These are phyloP conservation scores for Hippasteria phrygiana DNA, from an alignment of 53 echinoderm and acorn worm genomes.

Conservation along the genomic window DNA sequence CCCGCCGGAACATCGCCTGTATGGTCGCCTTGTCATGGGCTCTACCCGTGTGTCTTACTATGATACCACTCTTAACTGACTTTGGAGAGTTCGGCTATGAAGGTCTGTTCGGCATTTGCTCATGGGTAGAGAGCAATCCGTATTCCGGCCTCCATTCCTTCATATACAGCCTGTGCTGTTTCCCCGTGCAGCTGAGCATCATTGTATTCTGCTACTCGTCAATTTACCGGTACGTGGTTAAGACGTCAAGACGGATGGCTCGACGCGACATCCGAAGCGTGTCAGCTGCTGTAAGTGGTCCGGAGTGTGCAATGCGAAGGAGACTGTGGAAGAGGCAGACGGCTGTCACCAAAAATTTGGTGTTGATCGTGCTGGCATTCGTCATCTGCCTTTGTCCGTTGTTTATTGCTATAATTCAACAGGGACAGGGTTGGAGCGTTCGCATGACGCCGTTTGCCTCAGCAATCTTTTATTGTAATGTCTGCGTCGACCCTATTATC, in stretches of 20 bases:
- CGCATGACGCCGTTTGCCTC: not conserved
- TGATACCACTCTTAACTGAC: slow-evolving; percentile 4
- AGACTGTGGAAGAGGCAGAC: slow-evolving; percentile 9
- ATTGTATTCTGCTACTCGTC: slow-evolving; percentile 5
- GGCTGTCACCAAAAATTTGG: slow-evolving; percentile 2
- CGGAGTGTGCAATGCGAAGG: not conserved
- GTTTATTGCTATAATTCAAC: not conserved
- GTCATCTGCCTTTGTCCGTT: not conserved
- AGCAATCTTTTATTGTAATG: not conserved
- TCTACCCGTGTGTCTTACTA: not conserved
- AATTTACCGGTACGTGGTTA: slow-evolving; percentile 12
- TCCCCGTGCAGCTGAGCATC: not conserved
- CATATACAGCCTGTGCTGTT: not conserved
- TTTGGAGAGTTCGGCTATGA: slow-evolving; percentile 20
- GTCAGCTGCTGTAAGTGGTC: not conserved
- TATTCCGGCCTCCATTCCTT: not conserved
- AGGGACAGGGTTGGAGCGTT: not conserved
- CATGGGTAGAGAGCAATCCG: not conserved
- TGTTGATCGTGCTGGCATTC: slow-evolving; percentile 7
- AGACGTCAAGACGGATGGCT: not conserved
- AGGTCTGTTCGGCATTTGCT: not conserved
- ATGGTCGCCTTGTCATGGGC: too few species aligned
- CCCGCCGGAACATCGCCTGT: not conserved
- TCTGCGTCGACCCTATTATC: not conserved
- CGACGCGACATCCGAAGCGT: not conserved